Conservation (phyloP, 2,113 vertebrate genomes). For the Zootoca vivipara region DNA sequence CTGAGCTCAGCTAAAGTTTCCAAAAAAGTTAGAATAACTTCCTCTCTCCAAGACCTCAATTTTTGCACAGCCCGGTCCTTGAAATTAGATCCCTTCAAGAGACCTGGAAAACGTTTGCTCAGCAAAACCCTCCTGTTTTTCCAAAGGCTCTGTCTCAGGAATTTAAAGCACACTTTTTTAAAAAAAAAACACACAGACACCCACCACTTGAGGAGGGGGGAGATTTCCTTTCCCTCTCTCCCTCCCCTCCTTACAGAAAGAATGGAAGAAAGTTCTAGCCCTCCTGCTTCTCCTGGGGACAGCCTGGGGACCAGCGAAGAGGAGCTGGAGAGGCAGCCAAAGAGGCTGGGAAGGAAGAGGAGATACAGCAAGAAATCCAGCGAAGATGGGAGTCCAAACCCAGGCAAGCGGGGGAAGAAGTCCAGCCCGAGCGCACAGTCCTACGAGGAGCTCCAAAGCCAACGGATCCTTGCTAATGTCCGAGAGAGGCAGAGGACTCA, state of each 20-base stretch:
- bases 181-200: conserved; percentile 65
- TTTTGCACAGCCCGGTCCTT: conserved; percentile 75
- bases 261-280: conserved; percentile 92
- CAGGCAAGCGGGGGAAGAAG: conserved; percentile 90
- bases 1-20: conserved; percentile 91
- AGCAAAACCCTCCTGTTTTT: conserved; percentile 66
- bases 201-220: conserved; percentile 69
- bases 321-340: conserved; percentile 88
- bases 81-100: conserved; percentile 72
- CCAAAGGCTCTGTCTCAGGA: conserved; percentile 74
- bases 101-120: conserved; percentile 71
- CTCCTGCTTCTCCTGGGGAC: conserved; percentile 93
- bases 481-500: conserved; percentile 95
- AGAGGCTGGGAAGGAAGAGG: conserved; percentile 88
- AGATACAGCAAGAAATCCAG: conserved; percentile 90
- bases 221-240: conserved; percentile 66
- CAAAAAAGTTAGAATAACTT: conserved; percentile 88
- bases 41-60: conserved; percentile 78
- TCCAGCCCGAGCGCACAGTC: conserved; percentile 91
- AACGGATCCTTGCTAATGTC: conserved; percentile 95
- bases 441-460: conserved; percentile 93
- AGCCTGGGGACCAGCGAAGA: conserved; percentile 95
- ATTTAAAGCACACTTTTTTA: conserved; percentile 73
- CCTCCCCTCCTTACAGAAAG: conserved; percentile 76
- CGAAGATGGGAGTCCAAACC: conserved; percentile 87